Evolutionary conservation across 2,888 invertebrate species (phyloP), one percentile per base, ranked within the genome.

Genomic region (Fabriciana adippe): DNA sequence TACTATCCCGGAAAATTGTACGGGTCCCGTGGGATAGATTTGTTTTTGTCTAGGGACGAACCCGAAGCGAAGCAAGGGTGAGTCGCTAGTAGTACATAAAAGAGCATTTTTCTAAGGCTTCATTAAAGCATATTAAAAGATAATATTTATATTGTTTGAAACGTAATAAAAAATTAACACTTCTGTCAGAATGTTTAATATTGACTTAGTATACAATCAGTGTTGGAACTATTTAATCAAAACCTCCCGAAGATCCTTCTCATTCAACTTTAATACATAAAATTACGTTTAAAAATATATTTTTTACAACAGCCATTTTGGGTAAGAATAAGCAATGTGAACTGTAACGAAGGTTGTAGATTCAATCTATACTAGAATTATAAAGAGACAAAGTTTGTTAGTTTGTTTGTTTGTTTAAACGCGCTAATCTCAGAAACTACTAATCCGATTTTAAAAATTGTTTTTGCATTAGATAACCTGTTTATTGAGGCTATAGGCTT

Each of bases 231-330:
- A 64, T 64, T 67, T 69, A 69, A 67, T 69, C 67, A 69, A 60
- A 67, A 69, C 47, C 47, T 63, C 62, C 68, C 55, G 61, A 64
- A 67, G 59, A 73, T 73, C 70, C 67, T 66, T 70, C 65, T 72
- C 61, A 71, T 72, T 71, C 69, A 66, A 66, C 50, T 66, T 56
- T 65, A n/a, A 35, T 35, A 63, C 48, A 50, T 54, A 61, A 60
- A 68, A 68, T 67, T 48, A 59, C n/a, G 47, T 67, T 60, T 16
- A 60, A 60, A 35, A 60, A 18, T 4, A 18, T 18, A 16, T 31
- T 31, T 55, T 55, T 41, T 8, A 16, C 6, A 5, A 6, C 13
- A 55, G 31, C 35, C 35, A n/a, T 51, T 18, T 51, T 51, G 18
- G 5, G 11, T 8, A 14, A 41, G 3, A 56, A 35, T 18, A 6